Base-by-base conservation (phyloP, 2,888 invertebrate genomes). In the Temnothorax unifasciatus region DNA sequence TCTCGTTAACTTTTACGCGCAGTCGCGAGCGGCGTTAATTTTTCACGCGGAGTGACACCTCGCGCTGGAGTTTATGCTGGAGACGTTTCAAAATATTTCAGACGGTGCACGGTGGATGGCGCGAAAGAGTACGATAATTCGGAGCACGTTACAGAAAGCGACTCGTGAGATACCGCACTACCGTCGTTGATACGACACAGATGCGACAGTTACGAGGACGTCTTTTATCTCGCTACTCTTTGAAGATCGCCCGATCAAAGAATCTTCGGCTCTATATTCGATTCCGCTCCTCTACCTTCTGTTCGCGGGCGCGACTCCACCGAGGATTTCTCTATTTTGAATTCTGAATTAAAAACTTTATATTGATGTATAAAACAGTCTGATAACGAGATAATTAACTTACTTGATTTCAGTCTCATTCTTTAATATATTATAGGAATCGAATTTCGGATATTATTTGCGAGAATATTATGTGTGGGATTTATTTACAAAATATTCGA, bases 221-320 rank as follows among this genome's bases (percentile, higher is more conserved):
- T 86, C 90, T 88, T 90, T 90, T 89, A 90, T 88, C 89, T 73
- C 66, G 83, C 81, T 68, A 77, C 87, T 59, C 85, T 87, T 86
- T 86, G 83, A 86, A 85, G 85, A 85, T 29, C 61, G 29, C 1
- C 73, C 79, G 79, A 71, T 73, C 79, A 79, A 83, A 83, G 83
- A 83, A 69, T 79, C 66, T 77, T 73, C 21, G 75, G 54, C 25
- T 75, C 50, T 76, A 57, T 79, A 77, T 77, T 77, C 64, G 79
- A 71, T 77, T 61, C 68, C 41, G 25, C 18, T 38, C 34, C 44
- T n/a, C n/a, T n/a, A n/a, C 21, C 21, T 83, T 4, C 44, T n/a
- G 41, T 64, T n/a, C 71, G 3, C 3, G 29, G 3, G 29, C 29
- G 29, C 29, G 41, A 41, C 29, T 38, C 13, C 21, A n/a, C 21